Conservation (phyloP, 2,888 invertebrate genomes). For the Ptycholaimellus sp. region DNA sequence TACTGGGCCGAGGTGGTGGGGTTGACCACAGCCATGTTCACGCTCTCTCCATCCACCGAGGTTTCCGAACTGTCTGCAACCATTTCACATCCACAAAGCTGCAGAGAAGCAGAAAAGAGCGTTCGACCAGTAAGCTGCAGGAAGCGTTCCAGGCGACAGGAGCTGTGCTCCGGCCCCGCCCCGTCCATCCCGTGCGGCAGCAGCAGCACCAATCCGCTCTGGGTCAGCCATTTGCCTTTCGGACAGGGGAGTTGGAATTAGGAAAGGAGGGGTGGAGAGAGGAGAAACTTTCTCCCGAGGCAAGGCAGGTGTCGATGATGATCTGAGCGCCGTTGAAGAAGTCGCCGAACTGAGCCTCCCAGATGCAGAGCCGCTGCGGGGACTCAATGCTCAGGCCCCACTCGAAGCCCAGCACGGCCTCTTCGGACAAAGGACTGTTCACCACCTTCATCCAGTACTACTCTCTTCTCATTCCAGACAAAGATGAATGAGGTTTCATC, state of each 20-base stretch:
- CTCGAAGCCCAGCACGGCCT: slow-evolving; percentile 74
- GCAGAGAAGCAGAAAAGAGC: neutral
- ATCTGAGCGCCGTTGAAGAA: slow-evolving; percentile 83
- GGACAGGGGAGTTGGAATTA: no score
- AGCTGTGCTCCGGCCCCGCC: slow-evolving; percentile 80
- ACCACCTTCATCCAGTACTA: slow-evolving; percentile 38
- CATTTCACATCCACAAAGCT: neutral
- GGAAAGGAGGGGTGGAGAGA: no score
- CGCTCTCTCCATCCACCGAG: slow-evolving; percentile 35
- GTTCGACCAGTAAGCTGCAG: slow-evolving; percentile 37
- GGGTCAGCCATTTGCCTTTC: slow-evolving; percentile 68
- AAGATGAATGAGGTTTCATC: no score
- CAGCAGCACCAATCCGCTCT: slow-evolving; percentile 60
- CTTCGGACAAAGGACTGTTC: slow-evolving; percentile 69
- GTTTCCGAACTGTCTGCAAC: slow-evolving; percentile 5
- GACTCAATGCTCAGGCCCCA: slow-evolving; percentile 62
- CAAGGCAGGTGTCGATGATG: slow-evolving; percentile 64
- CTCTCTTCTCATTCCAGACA: neutral
- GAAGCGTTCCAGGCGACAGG: slow-evolving; percentile 65
- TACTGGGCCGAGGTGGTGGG: slow-evolving; percentile 79
- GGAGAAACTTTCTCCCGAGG: slow-evolving; percentile 73
- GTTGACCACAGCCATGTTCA: slow-evolving; percentile 60
- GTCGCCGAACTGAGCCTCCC: slow-evolving; percentile 96
- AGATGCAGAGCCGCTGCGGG: slow-evolving; percentile 55
- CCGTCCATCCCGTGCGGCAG: slow-evolving; percentile 86